Percentiles rank a stretch among this genome's conserved stretches.
phyloP scores from a whole-genome alignment of 2,888 invertebrate genomes.

The Drosophila sordidula region DNA sequence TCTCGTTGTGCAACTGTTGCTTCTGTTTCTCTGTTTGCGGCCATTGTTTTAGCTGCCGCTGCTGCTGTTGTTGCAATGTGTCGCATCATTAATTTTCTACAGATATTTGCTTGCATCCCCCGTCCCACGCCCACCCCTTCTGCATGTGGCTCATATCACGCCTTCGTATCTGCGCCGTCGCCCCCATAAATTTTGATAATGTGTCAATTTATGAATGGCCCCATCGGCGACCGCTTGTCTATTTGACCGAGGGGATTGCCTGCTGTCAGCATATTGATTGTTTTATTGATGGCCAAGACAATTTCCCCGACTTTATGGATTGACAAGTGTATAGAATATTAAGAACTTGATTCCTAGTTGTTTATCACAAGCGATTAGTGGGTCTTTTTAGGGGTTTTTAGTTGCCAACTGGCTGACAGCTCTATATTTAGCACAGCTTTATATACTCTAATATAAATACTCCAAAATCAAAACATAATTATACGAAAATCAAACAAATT shows the following conservation, averaged over 20 bases:
- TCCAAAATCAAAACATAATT: too few relatives aligned
- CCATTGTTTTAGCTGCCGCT: constrained; percentile 35
- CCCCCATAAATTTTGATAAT: constrained; percentile 78
- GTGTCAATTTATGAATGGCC: constrained; percentile 77
- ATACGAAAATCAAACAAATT: too few relatives aligned
- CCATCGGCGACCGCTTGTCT: constrained; percentile 47
- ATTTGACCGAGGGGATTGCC: constrained; percentile 60
- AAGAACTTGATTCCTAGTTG: constrained; percentile 25
- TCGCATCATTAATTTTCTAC: constrained; percentile 78
- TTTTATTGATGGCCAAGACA: constrained; percentile 69
- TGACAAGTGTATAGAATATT: constrained; percentile 54
- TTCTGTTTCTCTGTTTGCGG: constrained; percentile 40
- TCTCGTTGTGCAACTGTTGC: constrained; percentile 66
- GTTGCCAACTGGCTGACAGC: too few relatives aligned
- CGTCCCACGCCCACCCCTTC: neutral
- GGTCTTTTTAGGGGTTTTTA: too few relatives aligned
- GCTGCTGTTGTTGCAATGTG: constrained; percentile 56
- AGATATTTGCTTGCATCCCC: constrained; percentile 69
- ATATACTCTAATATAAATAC: too few relatives aligned
- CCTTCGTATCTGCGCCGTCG: constrained; percentile 43
- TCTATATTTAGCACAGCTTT: too few relatives aligned
- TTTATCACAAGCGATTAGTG: constrained; percentile 22
- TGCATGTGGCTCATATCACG: constrained; percentile 63
- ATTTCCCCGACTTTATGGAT: constrained; percentile 27
- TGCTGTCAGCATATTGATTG: constrained; percentile 80